Conservation (phyloP, 2,113 vertebrate genomes). For the Piaya cayana region DNA sequence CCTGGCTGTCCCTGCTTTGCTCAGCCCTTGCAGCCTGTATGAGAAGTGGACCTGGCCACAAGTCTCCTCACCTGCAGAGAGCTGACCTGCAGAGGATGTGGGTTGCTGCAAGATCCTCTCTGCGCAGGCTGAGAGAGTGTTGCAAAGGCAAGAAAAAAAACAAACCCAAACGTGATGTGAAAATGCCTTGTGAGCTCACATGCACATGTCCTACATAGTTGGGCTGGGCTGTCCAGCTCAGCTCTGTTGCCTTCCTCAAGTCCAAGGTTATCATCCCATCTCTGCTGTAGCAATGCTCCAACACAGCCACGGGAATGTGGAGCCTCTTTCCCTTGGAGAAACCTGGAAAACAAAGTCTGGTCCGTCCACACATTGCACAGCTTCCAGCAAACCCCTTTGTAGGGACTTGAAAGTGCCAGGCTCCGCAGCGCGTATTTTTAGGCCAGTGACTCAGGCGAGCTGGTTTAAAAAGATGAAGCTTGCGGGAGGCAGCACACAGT, state of each 20-base stretch:
- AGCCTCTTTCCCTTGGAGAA: background rate
- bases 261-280: background rate
- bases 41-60: too few species aligned
- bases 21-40: fast-evolving
- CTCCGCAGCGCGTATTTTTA: background rate
- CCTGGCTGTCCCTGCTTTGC: fast-evolving
- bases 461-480: background rate
- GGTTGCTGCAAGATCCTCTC: background rate
- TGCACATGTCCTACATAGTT: fast-evolving
- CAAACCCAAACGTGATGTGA: fast-evolving
- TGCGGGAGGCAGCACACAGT: background rate
- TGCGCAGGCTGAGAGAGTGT: background rate
- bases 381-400: background rate
- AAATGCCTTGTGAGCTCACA: fast-evolving
- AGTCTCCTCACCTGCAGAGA: fast-evolving
- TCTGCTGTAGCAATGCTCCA: fast-evolving
- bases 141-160: background rate
- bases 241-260: background rate
- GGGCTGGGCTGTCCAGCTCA: background rate
- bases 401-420: background rate
- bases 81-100: background rate
- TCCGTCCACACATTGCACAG: fast-evolving
- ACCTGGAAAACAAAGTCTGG: background rate
- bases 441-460: background rate
- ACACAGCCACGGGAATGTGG: fast-evolving